Conservation (phyloP, 2,113 vertebrate genomes). For the Bagarius yarrelli region DNA sequence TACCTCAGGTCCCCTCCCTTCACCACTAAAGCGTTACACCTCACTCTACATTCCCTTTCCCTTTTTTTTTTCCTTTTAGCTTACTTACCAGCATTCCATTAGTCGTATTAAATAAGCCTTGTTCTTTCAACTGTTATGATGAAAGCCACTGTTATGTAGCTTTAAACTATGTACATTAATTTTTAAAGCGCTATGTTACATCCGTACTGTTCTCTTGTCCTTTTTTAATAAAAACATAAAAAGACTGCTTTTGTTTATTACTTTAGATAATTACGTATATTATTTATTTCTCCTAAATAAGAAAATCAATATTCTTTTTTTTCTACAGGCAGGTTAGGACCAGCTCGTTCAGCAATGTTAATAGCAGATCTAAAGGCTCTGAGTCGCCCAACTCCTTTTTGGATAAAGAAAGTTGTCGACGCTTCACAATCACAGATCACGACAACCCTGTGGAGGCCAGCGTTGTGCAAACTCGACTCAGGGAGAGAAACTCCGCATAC, state of each 20-base stretch:
- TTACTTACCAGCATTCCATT: conserved; percentile 31
- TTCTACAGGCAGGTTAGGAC: conserved; percentile 73
- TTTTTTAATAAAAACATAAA: not conserved
- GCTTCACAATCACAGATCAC: conserved; percentile 74
- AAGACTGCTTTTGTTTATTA: not conserved
- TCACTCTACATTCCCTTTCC: conserved; percentile 46
- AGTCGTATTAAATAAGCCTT: not conserved
- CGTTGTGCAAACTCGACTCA: conserved; percentile 74
- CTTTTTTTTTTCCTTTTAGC: conserved; percentile 5
- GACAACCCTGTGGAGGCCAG: conserved; percentile 72
- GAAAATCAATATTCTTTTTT: not conserved
- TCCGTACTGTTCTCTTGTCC: not conserved
- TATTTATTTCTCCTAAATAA: not conserved
- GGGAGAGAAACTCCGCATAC: conserved; percentile 75
- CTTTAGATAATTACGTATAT: not conserved
- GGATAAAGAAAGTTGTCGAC: conserved; percentile 77
- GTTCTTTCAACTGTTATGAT: not conserved
- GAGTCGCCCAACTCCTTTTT: conserved; percentile 89
- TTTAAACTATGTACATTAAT: not conserved
- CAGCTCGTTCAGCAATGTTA: conserved; percentile 62
- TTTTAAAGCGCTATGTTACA: not conserved
- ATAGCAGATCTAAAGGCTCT: conserved; percentile 70
- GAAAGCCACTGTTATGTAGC: not conserved
- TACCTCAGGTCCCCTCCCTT: not conserved
- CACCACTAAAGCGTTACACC: conserved; percentile 37